Evolutionary conservation across 1,140 invertebrate genomes (phyloP).

Genomic region (Drosophila pseudoananassae): DNA sequence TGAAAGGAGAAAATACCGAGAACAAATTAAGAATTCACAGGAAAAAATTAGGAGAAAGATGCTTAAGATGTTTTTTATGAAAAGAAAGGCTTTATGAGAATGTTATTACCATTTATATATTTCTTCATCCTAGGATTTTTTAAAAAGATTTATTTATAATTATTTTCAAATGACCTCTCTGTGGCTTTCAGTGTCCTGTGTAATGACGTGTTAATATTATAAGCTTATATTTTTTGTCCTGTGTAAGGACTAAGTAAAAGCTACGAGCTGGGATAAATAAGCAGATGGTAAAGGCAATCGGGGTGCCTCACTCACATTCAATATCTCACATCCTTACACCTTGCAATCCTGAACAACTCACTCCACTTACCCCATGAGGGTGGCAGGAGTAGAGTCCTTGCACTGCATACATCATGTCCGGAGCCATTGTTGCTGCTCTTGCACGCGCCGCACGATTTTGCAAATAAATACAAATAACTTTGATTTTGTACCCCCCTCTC

Average conservation of each 20-base stretch:
- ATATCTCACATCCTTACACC: constrained; percentile 16
- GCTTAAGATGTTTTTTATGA: neutral
- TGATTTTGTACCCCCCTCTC: constrained; percentile 64
- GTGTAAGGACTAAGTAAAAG: constrained; percentile 12
- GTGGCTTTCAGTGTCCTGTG: neutral
- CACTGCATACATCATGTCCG: constrained; percentile 53
- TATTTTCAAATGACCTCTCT: too few species aligned
- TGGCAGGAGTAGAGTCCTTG: constrained; percentile 7
- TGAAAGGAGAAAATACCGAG: constrained; percentile 28
- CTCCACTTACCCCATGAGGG: constrained; percentile 7
- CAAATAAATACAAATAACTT: constrained; percentile 82
- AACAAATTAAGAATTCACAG: constrained; percentile 27
- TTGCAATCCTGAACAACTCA: constrained; percentile 19
- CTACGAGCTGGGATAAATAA: constrained; percentile 53
- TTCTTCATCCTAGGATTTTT: too few species aligned
- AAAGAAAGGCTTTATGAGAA: neutral
- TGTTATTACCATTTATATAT: too few species aligned
- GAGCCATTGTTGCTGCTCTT: constrained; percentile 59
- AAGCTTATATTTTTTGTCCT: neutral
- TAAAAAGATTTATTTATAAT: too few species aligned
- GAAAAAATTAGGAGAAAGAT: neutral
- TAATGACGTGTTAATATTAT: neutral
- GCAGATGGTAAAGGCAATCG: constrained; percentile 70
- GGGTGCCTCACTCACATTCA: constrained; percentile 31
- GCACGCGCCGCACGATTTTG: constrained; percentile 75